These are phyloP conservation scores for Diaprepes abbreviatus DNA, from an alignment of 2,888 invertebrate genomes.

Conservation along the genomic window DNA sequence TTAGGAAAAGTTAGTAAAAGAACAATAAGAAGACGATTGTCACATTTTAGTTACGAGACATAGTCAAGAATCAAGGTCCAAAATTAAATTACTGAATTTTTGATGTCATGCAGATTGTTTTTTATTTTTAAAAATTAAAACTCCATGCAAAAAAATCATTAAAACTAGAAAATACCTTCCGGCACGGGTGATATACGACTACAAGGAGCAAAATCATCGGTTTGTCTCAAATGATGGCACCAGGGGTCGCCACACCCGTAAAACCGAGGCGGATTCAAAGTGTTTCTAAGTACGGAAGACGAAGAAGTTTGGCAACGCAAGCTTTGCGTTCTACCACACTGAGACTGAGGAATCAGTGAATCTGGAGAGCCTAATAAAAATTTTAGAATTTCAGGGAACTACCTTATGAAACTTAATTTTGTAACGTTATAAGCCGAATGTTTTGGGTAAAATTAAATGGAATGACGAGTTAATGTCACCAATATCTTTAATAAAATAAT, in stretches of 20 bases:
- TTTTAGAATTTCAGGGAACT: not conserved
- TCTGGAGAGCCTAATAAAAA: conserved; percentile 22
- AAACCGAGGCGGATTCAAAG: conserved; percentile 53
- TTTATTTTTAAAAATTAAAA: not conserved
- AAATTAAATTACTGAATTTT: no score
- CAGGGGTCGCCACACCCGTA: conserved; percentile 68
- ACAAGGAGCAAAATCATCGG: conserved; percentile 55
- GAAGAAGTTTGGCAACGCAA: conserved; percentile 66
- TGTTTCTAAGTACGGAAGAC: conserved; percentile 54
- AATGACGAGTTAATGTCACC: no score
- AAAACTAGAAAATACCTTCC: conserved; percentile 34
- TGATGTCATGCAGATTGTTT: no score
- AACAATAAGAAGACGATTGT: no score
- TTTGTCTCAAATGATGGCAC: conserved; percentile 65
- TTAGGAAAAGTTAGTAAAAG: no score
- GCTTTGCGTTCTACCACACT: conserved; percentile 65
- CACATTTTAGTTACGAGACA: no score
- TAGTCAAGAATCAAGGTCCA: no score
- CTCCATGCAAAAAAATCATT: not conserved
- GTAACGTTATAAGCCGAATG: no score
- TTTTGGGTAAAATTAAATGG: no score
- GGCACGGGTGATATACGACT: conserved; percentile 61
- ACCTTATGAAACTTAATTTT: no score
- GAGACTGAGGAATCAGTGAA: conserved; percentile 35
- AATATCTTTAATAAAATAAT: no score